Conservation (phyloP, 2,888 invertebrate species). For the Hoplodrina ambigua region DNA sequence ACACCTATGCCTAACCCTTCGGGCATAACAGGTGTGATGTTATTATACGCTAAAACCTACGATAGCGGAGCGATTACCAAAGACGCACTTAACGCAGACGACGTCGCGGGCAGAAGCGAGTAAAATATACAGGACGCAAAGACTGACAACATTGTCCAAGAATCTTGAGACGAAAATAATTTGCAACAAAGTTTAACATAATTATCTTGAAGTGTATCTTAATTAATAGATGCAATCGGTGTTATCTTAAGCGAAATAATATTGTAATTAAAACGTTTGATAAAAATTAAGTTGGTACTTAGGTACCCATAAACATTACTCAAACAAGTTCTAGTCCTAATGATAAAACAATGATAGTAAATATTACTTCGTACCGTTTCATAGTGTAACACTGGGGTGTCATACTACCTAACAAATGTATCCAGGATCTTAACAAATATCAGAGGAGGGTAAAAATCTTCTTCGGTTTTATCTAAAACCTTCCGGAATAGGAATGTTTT, state of each 20-base stretch:
- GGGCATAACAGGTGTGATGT: too few relatives aligned
- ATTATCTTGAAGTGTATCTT: conserved; percentile 7
- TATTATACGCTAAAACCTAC: too few relatives aligned
- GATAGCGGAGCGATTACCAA: too few relatives aligned
- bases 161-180: conserved; percentile 24
- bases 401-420: too few relatives aligned
- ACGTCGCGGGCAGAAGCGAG: not conserved
- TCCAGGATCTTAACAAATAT: too few relatives aligned
- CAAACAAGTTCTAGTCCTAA: conserved; percentile 35
- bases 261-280: conserved; percentile 41
- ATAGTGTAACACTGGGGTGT: too few relatives aligned
- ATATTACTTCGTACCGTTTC: conserved; percentile 21
- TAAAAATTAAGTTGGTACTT: conserved; percentile 39
- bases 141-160: conserved; percentile 37
- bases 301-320: conserved; percentile 28
- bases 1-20: too few relatives aligned
- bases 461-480: too few relatives aligned
- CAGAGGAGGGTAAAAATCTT: too few relatives aligned
- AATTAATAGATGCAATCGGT: conserved; percentile 11
- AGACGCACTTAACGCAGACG: too few relatives aligned
- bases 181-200: conserved; percentile 49
- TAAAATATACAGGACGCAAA: not conserved
- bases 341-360: conserved; percentile 39
- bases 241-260: conserved; percentile 45
- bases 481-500: too few relatives aligned